phyloP scores from a whole-genome alignment of 2,113 vertebrate species.

The Amazona vittata region DNA sequence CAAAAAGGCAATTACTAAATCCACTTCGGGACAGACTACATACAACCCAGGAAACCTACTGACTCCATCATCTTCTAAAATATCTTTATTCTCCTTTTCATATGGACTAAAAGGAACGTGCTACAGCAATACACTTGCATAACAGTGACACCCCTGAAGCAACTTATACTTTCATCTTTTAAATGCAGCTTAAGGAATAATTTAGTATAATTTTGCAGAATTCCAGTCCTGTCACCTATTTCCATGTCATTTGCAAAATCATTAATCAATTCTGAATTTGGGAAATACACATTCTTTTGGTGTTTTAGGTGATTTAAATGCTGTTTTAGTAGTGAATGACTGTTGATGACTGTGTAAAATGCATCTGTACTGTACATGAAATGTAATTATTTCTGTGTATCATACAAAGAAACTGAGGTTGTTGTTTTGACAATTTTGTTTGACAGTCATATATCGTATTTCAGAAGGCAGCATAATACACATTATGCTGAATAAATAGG shows the following conservation, averaged over 20 bases:
- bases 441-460: slow-evolving; percentile 77
- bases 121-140: slow-evolving; percentile 62
- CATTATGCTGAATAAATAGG: slow-evolving; percentile 82
- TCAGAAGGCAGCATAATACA: slow-evolving; percentile 80
- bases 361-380: slow-evolving; percentile 88
- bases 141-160: slow-evolving; percentile 50
- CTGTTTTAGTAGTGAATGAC: slow-evolving; percentile 82
- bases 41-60: background rate
- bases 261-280: slow-evolving; percentile 71
- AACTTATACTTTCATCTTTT: slow-evolving; percentile 59
- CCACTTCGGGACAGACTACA: background rate
- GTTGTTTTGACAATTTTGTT: slow-evolving; percentile 82
- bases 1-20: slow-evolving; percentile 49
- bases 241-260: slow-evolving; percentile 46
- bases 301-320: slow-evolving; percentile 82
- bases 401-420: slow-evolving; percentile 81
- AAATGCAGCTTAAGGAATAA: slow-evolving; percentile 58
- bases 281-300: slow-evolving; percentile 72
- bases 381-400: slow-evolving; percentile 88
- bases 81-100: background rate
- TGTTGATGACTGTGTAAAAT: slow-evolving; percentile 86
- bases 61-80: slow-evolving; percentile 4
- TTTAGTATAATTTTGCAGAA: slow-evolving; percentile 59
- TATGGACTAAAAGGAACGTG: slow-evolving; percentile 36
- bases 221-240: slow-evolving; percentile 55